Evolutionary conservation across 2,888 invertebrate species (phyloP).

Genomic region (Gortyna flavago): DNA sequence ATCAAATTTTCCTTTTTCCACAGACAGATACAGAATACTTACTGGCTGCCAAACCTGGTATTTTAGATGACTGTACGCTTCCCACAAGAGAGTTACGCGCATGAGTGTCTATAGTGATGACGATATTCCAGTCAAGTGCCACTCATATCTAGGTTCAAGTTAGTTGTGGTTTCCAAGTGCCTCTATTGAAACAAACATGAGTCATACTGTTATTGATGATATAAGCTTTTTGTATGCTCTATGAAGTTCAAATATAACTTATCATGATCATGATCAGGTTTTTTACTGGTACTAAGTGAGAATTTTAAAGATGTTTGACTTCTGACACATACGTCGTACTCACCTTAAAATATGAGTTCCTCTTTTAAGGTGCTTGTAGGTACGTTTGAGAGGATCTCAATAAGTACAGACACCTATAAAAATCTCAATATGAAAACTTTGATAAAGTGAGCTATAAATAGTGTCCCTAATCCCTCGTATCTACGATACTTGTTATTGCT

Average conservation of each 20-base stretch:
- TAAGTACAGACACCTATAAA: background rate
- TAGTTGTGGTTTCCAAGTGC: slow-evolving; percentile 31
- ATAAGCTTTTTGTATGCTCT: background rate
- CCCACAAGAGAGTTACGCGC: background rate
- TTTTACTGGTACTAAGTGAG: background rate
- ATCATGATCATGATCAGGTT: background rate
- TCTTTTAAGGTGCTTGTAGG: background rate
- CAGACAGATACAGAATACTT: background rate
- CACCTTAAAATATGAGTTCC: background rate
- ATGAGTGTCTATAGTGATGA: slow-evolving; percentile 1
- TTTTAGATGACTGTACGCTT: slow-evolving; percentile 1
- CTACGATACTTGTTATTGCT: background rate
- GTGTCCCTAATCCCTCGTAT: background rate
- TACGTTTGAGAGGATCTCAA: no score
- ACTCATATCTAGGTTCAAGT: slow-evolving; percentile 43
- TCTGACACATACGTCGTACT: background rate
- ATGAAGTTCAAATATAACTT: background rate
- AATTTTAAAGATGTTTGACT: background rate
- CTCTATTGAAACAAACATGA: slow-evolving; percentile 11
- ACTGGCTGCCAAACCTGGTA: background rate
- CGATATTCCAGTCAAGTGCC: slow-evolving; percentile 26
- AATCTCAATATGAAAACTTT: background rate
- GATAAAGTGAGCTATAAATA: background rate
- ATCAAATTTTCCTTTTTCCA: background rate
- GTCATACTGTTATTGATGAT: slow-evolving; percentile 17